Evolutionary conservation across 2,888 invertebrate species (phyloP).

Genomic region (Conomelus anceps): DNA sequence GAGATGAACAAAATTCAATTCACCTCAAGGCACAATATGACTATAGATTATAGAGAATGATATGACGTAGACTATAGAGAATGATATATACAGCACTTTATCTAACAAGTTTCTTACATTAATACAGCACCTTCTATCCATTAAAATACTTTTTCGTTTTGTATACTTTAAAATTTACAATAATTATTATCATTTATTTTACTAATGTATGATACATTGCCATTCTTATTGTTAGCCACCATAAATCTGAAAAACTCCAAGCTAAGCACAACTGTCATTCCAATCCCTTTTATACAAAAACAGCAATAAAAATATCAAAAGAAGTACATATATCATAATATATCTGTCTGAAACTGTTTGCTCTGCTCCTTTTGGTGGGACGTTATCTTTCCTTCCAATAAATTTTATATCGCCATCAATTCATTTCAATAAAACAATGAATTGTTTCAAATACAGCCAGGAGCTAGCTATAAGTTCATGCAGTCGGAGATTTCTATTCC

Average conservation of each 20-base stretch:
- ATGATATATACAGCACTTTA: no score
- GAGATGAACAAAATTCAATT: no score
- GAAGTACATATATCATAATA: neutral
- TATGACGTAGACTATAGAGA: no score
- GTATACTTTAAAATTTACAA: no score
- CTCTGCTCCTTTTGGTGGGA: neutral
- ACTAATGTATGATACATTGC: neutral
- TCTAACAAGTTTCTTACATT: no score
- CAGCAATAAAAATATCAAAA: neutral
- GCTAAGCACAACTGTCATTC: neutral
- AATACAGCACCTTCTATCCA: no score
- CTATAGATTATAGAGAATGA: no score
- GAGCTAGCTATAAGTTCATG: neutral
- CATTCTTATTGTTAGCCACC: neutral
- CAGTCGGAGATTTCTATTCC: neutral
- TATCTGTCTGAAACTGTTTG: neutral
- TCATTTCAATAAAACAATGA: neutral
- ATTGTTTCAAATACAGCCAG: neutral
- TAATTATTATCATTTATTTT: no score
- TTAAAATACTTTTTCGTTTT: no score
- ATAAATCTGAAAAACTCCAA: neutral
- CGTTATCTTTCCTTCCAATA: neutral
- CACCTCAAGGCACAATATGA: no score
- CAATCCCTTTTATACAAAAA: no score
- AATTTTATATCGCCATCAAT: neutral